Evolutionary conservation across 2,113 vertebrate species (phyloP).

Genomic region (Brachirus orientalis): DNA sequence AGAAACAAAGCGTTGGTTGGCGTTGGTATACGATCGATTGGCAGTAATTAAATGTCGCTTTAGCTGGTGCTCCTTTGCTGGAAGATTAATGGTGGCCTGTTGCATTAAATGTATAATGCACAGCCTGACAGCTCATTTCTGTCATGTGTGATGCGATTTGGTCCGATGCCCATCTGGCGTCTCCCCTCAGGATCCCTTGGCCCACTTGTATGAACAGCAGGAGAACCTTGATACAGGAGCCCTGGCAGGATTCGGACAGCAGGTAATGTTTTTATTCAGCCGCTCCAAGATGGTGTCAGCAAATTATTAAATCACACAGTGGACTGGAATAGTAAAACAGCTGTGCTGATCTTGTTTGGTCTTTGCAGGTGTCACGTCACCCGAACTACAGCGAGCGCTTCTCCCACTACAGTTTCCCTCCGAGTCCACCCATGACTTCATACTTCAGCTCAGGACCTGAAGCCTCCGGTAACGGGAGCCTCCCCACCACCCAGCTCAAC

Average conservation of each 20-base stretch:
- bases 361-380: constrained; percentile 58
- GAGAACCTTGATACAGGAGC: constrained; percentile 75
- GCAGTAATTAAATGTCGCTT: background rate
- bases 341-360: background rate
- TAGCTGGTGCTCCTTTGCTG: background rate
- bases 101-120: background rate
- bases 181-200: constrained; percentile 80
- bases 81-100: background rate
- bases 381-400: constrained; percentile 77
- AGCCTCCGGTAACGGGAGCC: constrained; percentile 70
- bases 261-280: constrained; percentile 72
- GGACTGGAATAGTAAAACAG: background rate
- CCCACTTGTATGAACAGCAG: constrained; percentile 82
- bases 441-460: constrained; percentile 86
- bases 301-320: background rate
- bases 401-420: constrained; percentile 73
- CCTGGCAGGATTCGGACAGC: constrained; percentile 79
- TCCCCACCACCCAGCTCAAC: constrained; percentile 83
- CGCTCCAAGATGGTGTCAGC: background rate
- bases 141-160: constrained; percentile 4
- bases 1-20: no score
- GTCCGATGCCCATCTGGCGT: constrained; percentile 26
- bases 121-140: constrained; percentile 6
- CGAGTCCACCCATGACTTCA: constrained; percentile 84
- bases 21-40: no score